Evolutionary conservation across 2,113 vertebrate species (phyloP).

Genomic region (Nicator chloris): DNA sequence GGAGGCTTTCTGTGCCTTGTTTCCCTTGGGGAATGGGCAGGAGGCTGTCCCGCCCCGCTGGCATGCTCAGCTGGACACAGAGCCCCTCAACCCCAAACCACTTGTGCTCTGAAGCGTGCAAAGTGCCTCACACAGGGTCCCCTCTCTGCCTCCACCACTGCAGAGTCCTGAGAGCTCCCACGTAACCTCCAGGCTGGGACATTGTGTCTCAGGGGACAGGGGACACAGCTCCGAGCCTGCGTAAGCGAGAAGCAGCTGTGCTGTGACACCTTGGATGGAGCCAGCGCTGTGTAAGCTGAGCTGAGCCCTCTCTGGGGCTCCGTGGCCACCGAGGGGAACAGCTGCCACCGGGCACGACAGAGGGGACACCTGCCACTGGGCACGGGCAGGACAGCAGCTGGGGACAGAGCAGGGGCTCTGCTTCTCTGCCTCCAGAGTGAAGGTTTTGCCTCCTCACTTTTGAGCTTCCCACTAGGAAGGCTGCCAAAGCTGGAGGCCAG

Average conservation of each 20-base stretch:
- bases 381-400: not conserved
- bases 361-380: not conserved
- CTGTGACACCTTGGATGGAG: not conserved
- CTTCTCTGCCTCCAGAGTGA: not conserved
- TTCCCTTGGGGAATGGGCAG: not conserved
- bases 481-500: not conserved
- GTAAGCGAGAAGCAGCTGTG: slow-evolving; percentile 37
- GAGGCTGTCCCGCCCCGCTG: not conserved
- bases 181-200: slow-evolving; percentile 33
- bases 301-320: not conserved
- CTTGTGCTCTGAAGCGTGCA: not conserved
- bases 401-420: not conserved
- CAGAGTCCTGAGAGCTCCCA: not conserved
- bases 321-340: not conserved
- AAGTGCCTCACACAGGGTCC: not conserved
- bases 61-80: not conserved
- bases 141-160: not conserved
- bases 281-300: slow-evolving; percentile 27
- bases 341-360: not conserved
- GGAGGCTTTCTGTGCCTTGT: not conserved
- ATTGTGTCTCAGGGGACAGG: slow-evolving; percentile 18
- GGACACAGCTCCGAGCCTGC: not conserved
- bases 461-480: not conserved
- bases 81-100: not conserved
- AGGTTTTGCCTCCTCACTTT: not conserved